Evolutionary conservation across 2,797 vertebrate species (phyloP), one percentile per base, ranked within the genome.

Genomic region (Mergus octosetaceus): DNA sequence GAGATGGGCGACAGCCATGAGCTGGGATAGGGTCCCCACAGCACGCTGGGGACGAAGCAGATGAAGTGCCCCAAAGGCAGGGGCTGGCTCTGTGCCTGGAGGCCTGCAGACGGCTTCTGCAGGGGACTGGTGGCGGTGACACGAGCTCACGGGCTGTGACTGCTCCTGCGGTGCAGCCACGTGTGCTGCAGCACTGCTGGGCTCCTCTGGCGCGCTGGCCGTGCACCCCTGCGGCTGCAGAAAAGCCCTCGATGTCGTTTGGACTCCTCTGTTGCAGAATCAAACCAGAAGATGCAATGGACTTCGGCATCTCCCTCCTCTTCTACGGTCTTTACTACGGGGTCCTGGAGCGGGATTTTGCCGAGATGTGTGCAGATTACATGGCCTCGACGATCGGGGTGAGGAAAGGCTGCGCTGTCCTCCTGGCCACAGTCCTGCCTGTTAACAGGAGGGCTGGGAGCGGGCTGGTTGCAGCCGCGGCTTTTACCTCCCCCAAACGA

Each of bases 331-430:
- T 99, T 36, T 99, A 99, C 97, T 99, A 99, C 0, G 99, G 99
- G 11, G 99, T 99, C 25, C 97, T 99, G 14, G 99, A 99, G 70
- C 97, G 99, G 43, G 99, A 99, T 97, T 99, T 99, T 95, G 99
- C 99, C 1, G 99, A 99, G 97, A 99, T 99, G 99, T 99, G 99
- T 96, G 99, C 99, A 0, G 99, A 99, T 96, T 99, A 99, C 97
- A 99, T 99, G 99, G 99, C 99, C 10, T 99, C 99, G 6, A 99
- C 99, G 4, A 98, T 99, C 34, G 99, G 99, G 97, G 99, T 99
- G 96, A 98, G 98, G 93, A 62, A 41, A 17, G 0, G 0, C 32
- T 0, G 3, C 4, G 20, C 38, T 13, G 16, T 22, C 7, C 30
- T 47, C 58, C 17, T 6, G 47, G 16, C 16, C 6, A 49, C 12